Base-by-base conservation (phyloP, 2,888 invertebrate genomes). In the Caenorhabditis sulstoni region DNA sequence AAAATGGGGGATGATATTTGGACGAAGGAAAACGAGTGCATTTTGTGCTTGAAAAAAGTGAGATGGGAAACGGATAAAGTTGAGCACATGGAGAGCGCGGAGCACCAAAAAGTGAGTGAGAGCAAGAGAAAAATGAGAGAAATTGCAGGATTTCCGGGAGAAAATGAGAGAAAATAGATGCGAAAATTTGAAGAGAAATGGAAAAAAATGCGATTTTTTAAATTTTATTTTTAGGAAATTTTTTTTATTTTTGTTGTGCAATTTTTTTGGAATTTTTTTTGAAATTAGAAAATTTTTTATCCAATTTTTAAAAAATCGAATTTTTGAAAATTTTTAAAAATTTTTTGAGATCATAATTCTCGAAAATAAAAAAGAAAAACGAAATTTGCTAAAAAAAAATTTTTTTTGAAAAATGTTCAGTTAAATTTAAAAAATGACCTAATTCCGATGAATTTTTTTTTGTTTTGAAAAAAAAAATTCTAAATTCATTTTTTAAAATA, bases 61-160 rank as follows among this genome's bases (percentile, higher is more conserved):
- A 44, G 0, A 0, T 8, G n/a, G 14, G 65, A 64, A 53, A 5
- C n/a, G 16, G 45, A 47, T 12, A 62, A 55, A n/a, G 3, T 16
- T 35, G 9, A 52, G 3, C 75, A 75, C 18, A 29, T 22, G 11
- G 12, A 37, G 9, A 52, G 14, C 1, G 11, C 14, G 29, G 20
- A 39, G 14, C 75, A 75, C 47, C n/a, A 37, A 1, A 65, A 55
- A 20, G 75, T 75, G 16, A 45, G 50, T 3, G 14, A 16, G 7
- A 7, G 16, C 18, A n/a, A 5, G 16, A 9, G 16, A 47, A 37
- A 37, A 37, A 37, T 37, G 37, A 5, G 7, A 37, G 11, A 37
- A 37, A 37, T 37, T 37, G 37, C 37, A 37, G 37, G 11, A 37
- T n/a, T n/a, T n/a, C n/a, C n/a, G n/a, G n/a, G n/a, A 37, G 5